phyloP scores from a whole-genome alignment of 1,140 invertebrate genomes.

The Campoletis sonorensis region DNA sequence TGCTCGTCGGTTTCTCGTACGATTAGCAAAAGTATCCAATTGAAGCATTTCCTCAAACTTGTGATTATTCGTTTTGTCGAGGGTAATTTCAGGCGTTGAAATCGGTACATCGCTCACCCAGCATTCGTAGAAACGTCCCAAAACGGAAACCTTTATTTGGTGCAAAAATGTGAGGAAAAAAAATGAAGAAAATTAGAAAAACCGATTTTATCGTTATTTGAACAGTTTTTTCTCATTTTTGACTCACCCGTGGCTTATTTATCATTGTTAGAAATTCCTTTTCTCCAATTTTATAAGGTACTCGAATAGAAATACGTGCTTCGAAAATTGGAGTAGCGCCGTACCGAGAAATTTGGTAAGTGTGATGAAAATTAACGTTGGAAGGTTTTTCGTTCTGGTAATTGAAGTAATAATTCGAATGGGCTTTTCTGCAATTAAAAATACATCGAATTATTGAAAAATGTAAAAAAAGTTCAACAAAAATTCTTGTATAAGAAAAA shows the following conservation, averaged over 20 bases:
- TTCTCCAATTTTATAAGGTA: constrained; percentile 51
- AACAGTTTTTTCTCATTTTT: no score
- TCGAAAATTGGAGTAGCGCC: constrained; percentile 67
- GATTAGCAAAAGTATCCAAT: constrained; percentile 19
- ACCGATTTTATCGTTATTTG: no score
- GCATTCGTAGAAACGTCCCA: constrained; percentile 54
- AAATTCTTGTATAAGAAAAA: not conserved
- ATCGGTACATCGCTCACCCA: constrained; percentile 19
- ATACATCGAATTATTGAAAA: not conserved
- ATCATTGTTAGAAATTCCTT: constrained; percentile 47
- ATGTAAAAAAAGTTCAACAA: not conserved
- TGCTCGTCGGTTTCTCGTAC: not conserved
- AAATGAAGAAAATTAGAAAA: not conserved
- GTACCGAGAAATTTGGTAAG: constrained; percentile 62
- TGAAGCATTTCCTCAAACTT: not conserved
- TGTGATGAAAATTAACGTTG: constrained; percentile 62
- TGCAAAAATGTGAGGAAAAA: not conserved
- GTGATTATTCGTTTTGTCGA: constrained; percentile 10
- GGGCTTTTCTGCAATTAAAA: constrained; percentile 55
- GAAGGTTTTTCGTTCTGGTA: constrained; percentile 34
- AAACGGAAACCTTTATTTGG: constrained; percentile 55
- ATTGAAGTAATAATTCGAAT: constrained; percentile 65
- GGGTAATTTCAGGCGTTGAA: not conserved
- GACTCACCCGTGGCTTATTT: constrained; percentile 55
- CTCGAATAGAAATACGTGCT: constrained; percentile 52